Percentiles rank a stretch among this genome's conserved stretches.
Conservation (phyloP, 2,113 vertebrate genomes). For the Pterocles burchelli region DNA sequence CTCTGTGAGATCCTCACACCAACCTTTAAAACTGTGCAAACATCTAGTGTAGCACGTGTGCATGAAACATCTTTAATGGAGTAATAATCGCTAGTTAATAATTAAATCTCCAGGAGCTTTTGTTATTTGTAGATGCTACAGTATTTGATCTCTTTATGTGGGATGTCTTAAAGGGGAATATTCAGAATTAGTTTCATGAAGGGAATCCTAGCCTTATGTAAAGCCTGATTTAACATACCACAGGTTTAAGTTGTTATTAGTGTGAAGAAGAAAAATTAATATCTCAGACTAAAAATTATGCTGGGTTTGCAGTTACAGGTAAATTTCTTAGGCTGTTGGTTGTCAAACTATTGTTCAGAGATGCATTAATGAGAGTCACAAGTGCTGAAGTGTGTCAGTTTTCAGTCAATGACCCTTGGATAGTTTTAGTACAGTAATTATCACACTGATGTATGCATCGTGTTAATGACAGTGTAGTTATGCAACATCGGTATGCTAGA, state of each 20-base stretch:
- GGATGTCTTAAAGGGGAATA: background rate
- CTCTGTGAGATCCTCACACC: background rate
- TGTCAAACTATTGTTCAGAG: background rate
- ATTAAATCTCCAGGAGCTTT: slow-evolving; percentile 6
- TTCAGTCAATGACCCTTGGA: background rate
- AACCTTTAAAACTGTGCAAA: slow-evolving; percentile 13
- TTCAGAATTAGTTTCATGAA: background rate
- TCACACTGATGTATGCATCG: accelerated
- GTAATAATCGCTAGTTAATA: slow-evolving; percentile 43
- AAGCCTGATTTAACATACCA: background rate
- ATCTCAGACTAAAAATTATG: background rate
- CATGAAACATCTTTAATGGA: background rate
- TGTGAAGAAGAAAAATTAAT: background rate
- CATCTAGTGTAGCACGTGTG: background rate
- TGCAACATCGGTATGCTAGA: background rate
- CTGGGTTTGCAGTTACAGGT: background rate
- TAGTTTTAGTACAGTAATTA: background rate
- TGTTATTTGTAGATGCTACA: background rate
- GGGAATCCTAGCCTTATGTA: background rate
- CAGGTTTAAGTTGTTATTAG: background rate
- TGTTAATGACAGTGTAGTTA: background rate
- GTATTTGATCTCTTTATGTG: background rate
- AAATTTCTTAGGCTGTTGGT: background rate
- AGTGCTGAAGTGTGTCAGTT: background rate
- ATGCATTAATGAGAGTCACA: background rate